Conservation (phyloP, 2,113 vertebrate species). For the Collichthys lucidus region DNA sequence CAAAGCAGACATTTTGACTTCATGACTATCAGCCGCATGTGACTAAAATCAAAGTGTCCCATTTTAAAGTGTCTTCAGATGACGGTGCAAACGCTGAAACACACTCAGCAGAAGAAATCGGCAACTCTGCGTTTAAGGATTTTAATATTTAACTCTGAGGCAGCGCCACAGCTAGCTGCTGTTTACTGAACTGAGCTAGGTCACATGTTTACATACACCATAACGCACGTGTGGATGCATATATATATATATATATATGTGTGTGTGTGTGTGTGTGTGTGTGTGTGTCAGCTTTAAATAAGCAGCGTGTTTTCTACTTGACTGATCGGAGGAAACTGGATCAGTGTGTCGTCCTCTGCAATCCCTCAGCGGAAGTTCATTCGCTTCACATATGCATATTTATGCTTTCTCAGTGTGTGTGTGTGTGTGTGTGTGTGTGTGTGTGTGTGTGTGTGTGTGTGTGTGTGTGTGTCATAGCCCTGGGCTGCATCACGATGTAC, state of each 20-base stretch:
- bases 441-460: constrained; percentile 1
- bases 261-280: constrained; percentile 1
- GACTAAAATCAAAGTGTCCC: neutral
- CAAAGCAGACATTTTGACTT: neutral
- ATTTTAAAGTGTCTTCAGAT: constrained; percentile 8
- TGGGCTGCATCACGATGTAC: constrained; percentile 14
- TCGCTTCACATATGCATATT: constrained; percentile 55
- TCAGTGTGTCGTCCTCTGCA: constrained; percentile 62
- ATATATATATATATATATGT: neutral
- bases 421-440: constrained; percentile 36
- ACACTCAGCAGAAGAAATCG: constrained; percentile 25
- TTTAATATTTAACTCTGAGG: constrained; percentile 58
- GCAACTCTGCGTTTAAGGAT: constrained; percentile 37
- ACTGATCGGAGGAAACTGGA: constrained; percentile 65
- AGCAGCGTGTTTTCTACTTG: constrained; percentile 63
- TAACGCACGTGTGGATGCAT: neutral
- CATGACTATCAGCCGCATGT: no score
- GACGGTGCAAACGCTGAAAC: constrained; percentile 34
- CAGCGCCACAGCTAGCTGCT: constrained; percentile 6
- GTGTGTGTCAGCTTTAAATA: constrained; percentile 57
- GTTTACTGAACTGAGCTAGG: constrained; percentile 45
- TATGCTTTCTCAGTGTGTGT: constrained; percentile 32
- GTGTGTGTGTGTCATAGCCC: constrained; percentile 29
- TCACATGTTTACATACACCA: constrained; percentile 19
- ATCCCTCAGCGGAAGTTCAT: constrained; percentile 58